Percentiles rank a stretch among this genome's conserved stretches.
phyloP scores from a whole-genome alignment of 2,888 invertebrate species.

The Ceramica pisi region DNA sequence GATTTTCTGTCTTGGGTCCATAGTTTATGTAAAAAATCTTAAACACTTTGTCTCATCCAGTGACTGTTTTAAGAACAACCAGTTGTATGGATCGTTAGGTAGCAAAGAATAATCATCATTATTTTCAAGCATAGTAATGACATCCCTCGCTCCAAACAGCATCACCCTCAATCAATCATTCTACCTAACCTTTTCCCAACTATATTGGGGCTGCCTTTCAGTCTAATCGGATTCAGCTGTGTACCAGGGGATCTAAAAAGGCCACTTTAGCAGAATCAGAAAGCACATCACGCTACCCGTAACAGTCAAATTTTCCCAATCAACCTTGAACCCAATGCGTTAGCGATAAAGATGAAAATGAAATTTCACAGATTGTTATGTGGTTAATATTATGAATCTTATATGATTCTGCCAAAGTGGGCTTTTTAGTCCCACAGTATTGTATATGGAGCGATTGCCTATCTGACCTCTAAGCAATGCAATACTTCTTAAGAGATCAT shows the following conservation, averaged over 20 bases:
- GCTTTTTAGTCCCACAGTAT: too few species aligned
- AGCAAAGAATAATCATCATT: neutral
- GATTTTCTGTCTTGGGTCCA: fast-evolving
- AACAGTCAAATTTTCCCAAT: too few species aligned
- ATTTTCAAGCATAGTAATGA: neutral
- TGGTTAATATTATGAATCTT: too few species aligned
- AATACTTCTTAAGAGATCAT: too few species aligned
- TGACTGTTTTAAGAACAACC: neutral
- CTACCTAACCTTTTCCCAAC: neutral
- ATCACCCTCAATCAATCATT: neutral
- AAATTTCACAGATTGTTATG: too few species aligned
- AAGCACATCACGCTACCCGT: too few species aligned
- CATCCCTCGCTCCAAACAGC: neutral
- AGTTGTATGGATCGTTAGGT: neutral
- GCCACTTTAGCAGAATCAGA: too few species aligned
- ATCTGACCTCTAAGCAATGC: neutral
- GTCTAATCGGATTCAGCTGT: neutral
- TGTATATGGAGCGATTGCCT: neutral
- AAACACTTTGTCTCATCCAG: neutral
- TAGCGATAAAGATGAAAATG: too few species aligned
- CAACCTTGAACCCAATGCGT: too few species aligned
- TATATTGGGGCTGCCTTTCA: neutral
- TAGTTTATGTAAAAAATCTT: neutral
- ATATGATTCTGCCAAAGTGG: too few species aligned
- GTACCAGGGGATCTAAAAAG: too few species aligned